phyloP scores from a whole-genome alignment of 2,888 invertebrate genomes.

The Ectobius pallidus region DNA sequence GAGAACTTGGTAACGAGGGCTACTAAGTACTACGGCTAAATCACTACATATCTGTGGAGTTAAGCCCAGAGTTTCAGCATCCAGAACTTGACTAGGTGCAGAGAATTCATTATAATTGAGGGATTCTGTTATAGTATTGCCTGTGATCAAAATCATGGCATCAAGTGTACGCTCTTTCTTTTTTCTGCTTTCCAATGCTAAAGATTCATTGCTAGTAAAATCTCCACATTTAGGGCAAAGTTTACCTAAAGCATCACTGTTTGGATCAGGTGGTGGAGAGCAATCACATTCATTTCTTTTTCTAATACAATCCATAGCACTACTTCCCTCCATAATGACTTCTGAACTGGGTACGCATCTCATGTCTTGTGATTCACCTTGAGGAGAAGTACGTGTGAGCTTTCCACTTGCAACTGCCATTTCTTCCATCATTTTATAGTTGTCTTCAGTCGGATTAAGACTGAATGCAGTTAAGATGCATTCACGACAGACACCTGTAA shows the following conservation, averaged over 20 bases:
- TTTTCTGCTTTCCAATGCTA: too few relatives aligned
- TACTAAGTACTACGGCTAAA: conserved; percentile 70
- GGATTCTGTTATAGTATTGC: conserved; percentile 58
- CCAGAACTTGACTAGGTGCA: conserved; percentile 60
- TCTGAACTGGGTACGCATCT: too few relatives aligned
- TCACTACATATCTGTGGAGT: conserved; percentile 71
- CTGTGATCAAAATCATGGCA: conserved; percentile 59
- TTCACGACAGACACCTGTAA: conserved; percentile 71
- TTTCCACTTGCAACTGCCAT: conserved; percentile 60
- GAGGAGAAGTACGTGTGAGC: too few relatives aligned
- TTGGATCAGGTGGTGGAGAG: conserved; percentile 45
- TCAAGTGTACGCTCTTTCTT: conserved; percentile 49
- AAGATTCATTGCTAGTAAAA: conserved; percentile 47
- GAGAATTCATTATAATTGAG: conserved; percentile 49
- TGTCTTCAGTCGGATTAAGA: conserved; percentile 68
- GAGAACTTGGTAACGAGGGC: conserved; percentile 72
- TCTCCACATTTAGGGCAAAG: conserved; percentile 51
- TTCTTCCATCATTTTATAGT: conserved; percentile 64
- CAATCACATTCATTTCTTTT: conserved; percentile 45
- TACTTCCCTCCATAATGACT: too few relatives aligned
- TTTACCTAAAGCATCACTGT: conserved; percentile 45
- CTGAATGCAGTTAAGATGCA: conserved; percentile 79
- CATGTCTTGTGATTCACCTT: too few relatives aligned
- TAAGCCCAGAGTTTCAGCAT: conserved; percentile 69
- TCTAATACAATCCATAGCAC: too few relatives aligned